A percentile compares a stretch with the other conserved stretches of the same genome.
Conservation (phyloP, 2,888 invertebrate genomes). For the Baronia brevicornis region DNA sequence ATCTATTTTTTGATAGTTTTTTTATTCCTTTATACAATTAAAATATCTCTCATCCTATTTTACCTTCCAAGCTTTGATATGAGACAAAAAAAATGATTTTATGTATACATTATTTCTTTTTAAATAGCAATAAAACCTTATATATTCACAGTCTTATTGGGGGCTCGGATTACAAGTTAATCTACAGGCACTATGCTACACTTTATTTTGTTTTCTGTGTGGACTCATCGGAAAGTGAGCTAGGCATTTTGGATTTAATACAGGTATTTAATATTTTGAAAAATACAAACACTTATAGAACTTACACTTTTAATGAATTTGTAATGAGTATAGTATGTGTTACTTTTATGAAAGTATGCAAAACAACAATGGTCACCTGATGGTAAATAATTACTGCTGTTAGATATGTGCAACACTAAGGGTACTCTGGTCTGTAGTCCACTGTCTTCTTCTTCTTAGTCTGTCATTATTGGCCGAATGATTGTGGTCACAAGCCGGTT, state of each 20-base stretch:
- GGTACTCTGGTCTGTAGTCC: too few relatives aligned
- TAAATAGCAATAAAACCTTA: constrained; percentile 6
- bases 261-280: constrained; percentile 71
- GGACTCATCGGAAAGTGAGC: constrained; percentile 98
- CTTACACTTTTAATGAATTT: too few relatives aligned
- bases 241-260: constrained; percentile 98
- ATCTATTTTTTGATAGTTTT: too few relatives aligned
- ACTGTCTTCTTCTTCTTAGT: too few relatives aligned
- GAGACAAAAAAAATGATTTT: neutral
- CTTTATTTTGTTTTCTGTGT: constrained; percentile 99
- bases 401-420: too few relatives aligned
- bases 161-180: constrained; percentile 98
- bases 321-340: neutral
- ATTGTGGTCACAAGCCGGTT: too few relatives aligned
- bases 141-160: constrained; percentile 88
- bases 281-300: too few relatives aligned
- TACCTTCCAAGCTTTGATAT: too few relatives aligned
- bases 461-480: too few relatives aligned
- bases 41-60: neutral
- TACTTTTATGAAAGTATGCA: neutral
- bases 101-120: neutral
- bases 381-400: too few relatives aligned
- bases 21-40: too few relatives aligned
- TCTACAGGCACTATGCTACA: constrained; percentile 98
- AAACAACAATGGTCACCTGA: too few relatives aligned